Evolutionary conservation across 2,888 invertebrate species (phyloP), one percentile per base, ranked within the genome.

Genomic region (Beris morrisii): DNA sequence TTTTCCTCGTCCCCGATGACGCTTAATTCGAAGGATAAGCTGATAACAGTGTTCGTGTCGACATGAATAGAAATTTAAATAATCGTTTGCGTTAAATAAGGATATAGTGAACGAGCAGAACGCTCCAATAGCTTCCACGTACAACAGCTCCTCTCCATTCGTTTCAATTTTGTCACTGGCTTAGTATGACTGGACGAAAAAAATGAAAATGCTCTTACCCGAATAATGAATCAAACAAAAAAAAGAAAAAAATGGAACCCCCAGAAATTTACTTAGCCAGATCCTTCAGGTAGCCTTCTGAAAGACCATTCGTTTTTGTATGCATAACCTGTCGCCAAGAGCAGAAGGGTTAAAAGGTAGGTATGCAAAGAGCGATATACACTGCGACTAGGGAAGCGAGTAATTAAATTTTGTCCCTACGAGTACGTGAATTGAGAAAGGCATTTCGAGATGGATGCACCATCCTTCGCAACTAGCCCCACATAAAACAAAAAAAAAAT

Each of bases 111-210:
- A 22, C 22, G 22, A 22, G 22, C 58, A 59, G 46, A 48, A 59
- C 48, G 48, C 58, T 59, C 30, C 48, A 59, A 61, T 61, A 52
- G 61, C 52, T 52, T 50, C 38, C 61, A 61, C 61, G 52, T 61
- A 61, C 50, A 38, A 38, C 61, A 52, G 31, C 12, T 32, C 52
- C 9, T 46, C 52, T 61, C 50, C 61, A 61, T 61, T 61, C 52
- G 43, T 61, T 61, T 61, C 61, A 61, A 61, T 61, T 61, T 52
- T 48, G 50, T 22, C 13, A 32, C 32, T 12, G 50, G 52, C 50
- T 52, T 50, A 61, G 38, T 38, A 52, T 46, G 22, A 50, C 53
- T 30, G 53, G 31, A 28, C n/a, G 38, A 12, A 61, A 61, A 61
- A 52, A 43, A n/a, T 32, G 38, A 48, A 48, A 59, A 22, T 28